Conservation (phyloP, 2,797 vertebrate species). For the Epinephelus coioides region DNA sequence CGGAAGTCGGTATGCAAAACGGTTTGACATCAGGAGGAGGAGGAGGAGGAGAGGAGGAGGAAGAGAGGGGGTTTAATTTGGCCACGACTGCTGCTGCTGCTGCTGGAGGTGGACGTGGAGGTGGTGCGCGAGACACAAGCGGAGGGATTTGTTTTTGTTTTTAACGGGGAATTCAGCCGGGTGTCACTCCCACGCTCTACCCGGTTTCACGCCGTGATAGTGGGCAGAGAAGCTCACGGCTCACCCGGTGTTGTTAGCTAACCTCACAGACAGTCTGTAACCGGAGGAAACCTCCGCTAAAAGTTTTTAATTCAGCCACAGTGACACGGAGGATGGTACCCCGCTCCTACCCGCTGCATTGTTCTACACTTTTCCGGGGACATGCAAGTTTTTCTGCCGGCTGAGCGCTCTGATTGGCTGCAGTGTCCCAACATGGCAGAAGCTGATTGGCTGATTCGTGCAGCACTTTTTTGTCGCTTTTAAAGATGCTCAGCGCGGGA, state of each 20-base stretch:
- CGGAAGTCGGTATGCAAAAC: conserved; percentile 87
- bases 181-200: too few relatives aligned
- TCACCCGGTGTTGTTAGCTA: too few relatives aligned
- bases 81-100: conserved; percentile 7
- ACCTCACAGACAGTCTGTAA: too few relatives aligned
- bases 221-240: too few relatives aligned
- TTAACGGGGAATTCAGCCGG: neutral
- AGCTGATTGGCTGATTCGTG: conserved; percentile 78
- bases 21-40: conserved; percentile 66
- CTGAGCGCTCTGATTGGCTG: conserved; percentile 77
- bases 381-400: conserved; percentile 63
- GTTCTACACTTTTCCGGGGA: conserved; percentile 56
- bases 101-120: too few relatives aligned
- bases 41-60: neutral
- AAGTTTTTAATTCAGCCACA: neutral
- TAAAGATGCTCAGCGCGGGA: conserved; percentile 61
- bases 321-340: conserved; percentile 36
- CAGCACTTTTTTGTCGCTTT: conserved; percentile 39
- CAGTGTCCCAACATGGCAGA: conserved; percentile 87
- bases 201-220: too few relatives aligned
- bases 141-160: conserved; percentile 21
- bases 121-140: neutral
- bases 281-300: too few relatives aligned
- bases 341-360: conserved; percentile 50
- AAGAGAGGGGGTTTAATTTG: conserved; percentile 20